Evolutionary conservation across 2,797 vertebrate genomes (phyloP).

Genomic region (Acropternis orthonyx): DNA sequence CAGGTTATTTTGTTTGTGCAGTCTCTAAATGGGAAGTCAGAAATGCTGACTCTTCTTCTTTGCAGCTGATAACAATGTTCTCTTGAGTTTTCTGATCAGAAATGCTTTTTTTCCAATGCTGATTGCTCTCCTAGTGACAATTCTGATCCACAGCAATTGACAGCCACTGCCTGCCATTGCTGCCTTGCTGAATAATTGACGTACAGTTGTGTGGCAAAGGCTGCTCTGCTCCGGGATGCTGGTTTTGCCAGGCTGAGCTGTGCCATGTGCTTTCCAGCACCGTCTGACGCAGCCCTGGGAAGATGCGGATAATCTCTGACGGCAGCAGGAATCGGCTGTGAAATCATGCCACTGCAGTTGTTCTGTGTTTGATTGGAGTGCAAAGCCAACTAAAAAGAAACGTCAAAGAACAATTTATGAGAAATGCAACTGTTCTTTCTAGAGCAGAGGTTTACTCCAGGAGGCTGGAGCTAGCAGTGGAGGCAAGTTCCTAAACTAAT

Average conservation of each 20-base stretch:
- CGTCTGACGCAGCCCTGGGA: background rate
- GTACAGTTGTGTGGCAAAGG: background rate
- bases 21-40: background rate
- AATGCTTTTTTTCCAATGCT: background rate
- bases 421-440: background rate
- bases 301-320: background rate
- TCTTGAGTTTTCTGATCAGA: background rate
- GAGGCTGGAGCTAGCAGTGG: background rate
- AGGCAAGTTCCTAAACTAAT: background rate
- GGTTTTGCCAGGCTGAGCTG: background rate
- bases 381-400: background rate
- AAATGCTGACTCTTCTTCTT: background rate
- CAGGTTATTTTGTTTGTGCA: background rate
- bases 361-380: background rate
- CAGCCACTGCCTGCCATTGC: background rate
- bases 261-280: background rate
- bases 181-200: background rate
- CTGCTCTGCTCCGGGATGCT: background rate
- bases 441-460: background rate
- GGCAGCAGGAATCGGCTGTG: background rate
- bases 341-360: background rate
- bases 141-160: background rate
- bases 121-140: background rate
- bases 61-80: background rate
- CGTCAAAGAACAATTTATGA: background rate